Percentiles rank a stretch among this genome's conserved stretches.
phyloP scores from a whole-genome alignment of 2,888 invertebrate genomes.

The Acrobasis consociella region DNA sequence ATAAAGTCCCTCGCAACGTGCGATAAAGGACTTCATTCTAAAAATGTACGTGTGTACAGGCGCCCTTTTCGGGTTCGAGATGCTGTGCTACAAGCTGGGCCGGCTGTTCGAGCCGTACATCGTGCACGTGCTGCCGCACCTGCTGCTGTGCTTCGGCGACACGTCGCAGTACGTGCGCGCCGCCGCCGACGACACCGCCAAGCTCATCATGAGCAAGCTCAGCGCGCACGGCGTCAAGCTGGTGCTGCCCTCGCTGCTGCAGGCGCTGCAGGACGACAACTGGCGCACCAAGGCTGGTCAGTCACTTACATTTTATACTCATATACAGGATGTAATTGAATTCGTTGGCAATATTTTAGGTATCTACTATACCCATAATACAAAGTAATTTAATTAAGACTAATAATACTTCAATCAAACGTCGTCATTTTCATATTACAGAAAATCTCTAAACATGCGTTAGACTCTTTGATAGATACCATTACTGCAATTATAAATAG shows the following conservation, averaged over 20 bases:
- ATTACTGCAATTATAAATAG: too few relatives aligned
- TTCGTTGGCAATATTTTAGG: too few relatives aligned
- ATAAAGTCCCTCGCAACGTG: too few relatives aligned
- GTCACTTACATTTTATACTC: slow-evolving; percentile 25
- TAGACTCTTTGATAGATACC: too few relatives aligned
- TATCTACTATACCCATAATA: too few relatives aligned
- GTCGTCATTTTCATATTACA: too few relatives aligned
- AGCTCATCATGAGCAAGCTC: slow-evolving; percentile 96
- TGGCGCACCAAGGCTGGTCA: slow-evolving; percentile 98
- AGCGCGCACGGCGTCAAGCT: slow-evolving; percentile 99
- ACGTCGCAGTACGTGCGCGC: slow-evolving; percentile 96
- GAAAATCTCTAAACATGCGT: too few relatives aligned
- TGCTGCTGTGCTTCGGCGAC: slow-evolving; percentile 98
- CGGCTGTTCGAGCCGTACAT: slow-evolving; percentile 99
- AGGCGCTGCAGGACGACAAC: slow-evolving; percentile 97
- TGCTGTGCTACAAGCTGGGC: slow-evolving; percentile 96
- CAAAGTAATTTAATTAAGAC: too few relatives aligned
- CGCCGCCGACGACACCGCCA: slow-evolving; percentile 98
- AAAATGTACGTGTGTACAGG: slow-evolving; percentile 68
- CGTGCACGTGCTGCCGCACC: slow-evolving; percentile 96
- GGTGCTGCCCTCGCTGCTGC: slow-evolving; percentile 95
- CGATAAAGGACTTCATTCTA: too few relatives aligned
- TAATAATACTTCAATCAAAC: too few relatives aligned
- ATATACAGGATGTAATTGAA: too few relatives aligned
- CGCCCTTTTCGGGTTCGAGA: slow-evolving; percentile 98